Percentiles rank a stretch among this genome's conserved stretches.
Conservation (phyloP, 1,140 invertebrate genomes). For the Laodelphax striatellus region DNA sequence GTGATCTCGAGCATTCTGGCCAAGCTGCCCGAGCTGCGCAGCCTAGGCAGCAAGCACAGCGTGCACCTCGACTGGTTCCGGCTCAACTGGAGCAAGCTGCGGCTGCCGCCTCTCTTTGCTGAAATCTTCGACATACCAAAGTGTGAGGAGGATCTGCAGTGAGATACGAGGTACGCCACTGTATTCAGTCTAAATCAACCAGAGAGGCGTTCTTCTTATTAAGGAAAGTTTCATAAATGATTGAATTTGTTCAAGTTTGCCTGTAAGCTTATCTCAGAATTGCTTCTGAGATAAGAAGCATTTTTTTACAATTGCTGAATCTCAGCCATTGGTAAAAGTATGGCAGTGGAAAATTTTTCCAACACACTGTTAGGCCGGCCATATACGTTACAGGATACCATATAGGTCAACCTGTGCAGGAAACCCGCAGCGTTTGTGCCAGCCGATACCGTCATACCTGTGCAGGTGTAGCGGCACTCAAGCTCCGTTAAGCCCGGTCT, state of each 20-base stretch:
- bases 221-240: too few relatives aligned
- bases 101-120: conserved; percentile 83
- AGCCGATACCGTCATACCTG: too few relatives aligned
- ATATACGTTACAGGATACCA: too few relatives aligned
- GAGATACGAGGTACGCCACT: conserved; percentile 23
- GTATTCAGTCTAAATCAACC: too few relatives aligned
- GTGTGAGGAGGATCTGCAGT: conserved; percentile 62
- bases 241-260: not conserved
- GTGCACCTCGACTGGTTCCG: conserved; percentile 85
- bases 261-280: too few relatives aligned
- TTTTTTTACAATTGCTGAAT: not conserved
- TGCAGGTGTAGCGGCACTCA: too few relatives aligned
- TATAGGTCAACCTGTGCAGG: too few relatives aligned
- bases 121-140: conserved; percentile 97
- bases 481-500: too few relatives aligned
- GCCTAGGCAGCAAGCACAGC: conserved; percentile 72
- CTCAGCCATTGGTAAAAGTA: too few relatives aligned
- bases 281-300: not conserved
- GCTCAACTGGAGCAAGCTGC: conserved; percentile 71
- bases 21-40: conserved; percentile 67
- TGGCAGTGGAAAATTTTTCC: too few relatives aligned
- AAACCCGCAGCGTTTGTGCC: too few relatives aligned
- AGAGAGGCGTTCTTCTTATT: not conserved
- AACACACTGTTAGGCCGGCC: too few relatives aligned
- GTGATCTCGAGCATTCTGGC: conserved; percentile 55